Base-by-base conservation (phyloP, 2,797 vertebrate genomes). In the Hapalemur alaotrensis region DNA sequence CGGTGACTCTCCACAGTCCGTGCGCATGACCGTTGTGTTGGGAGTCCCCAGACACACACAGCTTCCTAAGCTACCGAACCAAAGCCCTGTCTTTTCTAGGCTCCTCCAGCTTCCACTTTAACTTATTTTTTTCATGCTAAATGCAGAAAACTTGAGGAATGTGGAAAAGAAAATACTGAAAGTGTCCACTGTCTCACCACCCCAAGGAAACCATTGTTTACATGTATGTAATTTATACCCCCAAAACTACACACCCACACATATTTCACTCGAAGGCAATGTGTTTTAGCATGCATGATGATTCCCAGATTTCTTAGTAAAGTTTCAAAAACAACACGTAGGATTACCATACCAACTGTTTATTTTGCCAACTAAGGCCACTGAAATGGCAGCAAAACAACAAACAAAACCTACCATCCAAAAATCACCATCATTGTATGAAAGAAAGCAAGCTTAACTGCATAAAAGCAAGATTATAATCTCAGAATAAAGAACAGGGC, bases 251-350 rank as follows among this genome's bases (percentile, higher is more conserved):
- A 82, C n/a, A 38, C 10, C 17, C 43, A n/a, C 30, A 52, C 25
- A 28, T 43, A 72, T 50, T 84, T 72, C n/a, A 82, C 79, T 82
- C 41, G 32, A 89, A 85, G 93, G 72, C 0, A 0, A 30, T 50
- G 30, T 54, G 41, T n/a, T 83, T 94, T 81, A 59, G 48, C 46
- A 20, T 82, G 91, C 35, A 67, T 70, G 48, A 32, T 13, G 67
- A 88, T 52, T 89, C 41, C 72, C 84, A 81, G 91, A 81, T 91
- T 95, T 96, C 76, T 59, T 88, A 84, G 69, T 75, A 86, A 93
- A 80, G 81, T 87, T 84, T 83, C 72, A 80, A 78, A 85, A 90
- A 81, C 41, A 90, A 41, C 41, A 63, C 80, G 2, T 25, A 70
- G 25, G 54, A 78, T 95, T 75, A 63, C 52, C 52, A 69, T 72